Percentiles rank a stretch among this genome's conserved stretches.
Conservation (phyloP, 2,797 vertebrate genomes). For the Oreonectes daqikongensis region DNA sequence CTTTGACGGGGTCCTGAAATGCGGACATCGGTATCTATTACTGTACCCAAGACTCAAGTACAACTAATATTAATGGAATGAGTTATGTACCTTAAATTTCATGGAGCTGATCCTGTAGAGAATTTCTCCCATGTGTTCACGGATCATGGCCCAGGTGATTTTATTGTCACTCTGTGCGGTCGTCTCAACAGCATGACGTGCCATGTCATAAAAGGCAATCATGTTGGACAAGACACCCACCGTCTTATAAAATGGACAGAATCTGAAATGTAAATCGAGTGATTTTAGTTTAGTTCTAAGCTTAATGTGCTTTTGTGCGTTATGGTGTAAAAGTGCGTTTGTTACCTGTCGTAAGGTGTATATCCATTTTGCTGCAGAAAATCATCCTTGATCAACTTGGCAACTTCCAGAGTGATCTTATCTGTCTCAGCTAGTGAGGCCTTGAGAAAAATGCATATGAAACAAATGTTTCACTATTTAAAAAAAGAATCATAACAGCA, state of each 20-base stretch:
- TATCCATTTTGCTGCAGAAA: conserved; percentile 99
- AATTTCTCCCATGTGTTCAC: conserved; percentile 92
- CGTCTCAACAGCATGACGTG: conserved; percentile 92
- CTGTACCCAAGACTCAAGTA: background rate
- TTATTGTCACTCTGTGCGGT: conserved; percentile 95
- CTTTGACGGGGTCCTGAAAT: conserved; percentile 92
- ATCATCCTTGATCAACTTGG: conserved; percentile 97
- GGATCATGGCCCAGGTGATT: conserved; percentile 96
- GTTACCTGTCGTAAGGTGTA: conserved; percentile 93
- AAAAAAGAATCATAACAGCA: background rate
- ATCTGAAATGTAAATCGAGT: conserved; percentile 72
- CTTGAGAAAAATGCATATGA: conserved; percentile 65
- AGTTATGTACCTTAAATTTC: conserved; percentile 91
- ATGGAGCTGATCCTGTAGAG: conserved; percentile 92
- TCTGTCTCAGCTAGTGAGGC: conserved; percentile 96
- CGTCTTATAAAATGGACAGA: conserved; percentile 98
- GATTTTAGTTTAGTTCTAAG: background rate
- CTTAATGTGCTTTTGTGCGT: background rate
- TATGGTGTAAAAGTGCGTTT: background rate
- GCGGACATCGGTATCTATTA: background rate
- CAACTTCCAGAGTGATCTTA: conserved; percentile 98
- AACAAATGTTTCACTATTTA: background rate
- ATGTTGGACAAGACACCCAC: conserved; percentile 97
- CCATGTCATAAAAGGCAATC: conserved; percentile 97
- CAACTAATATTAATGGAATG: background rate